These are phyloP conservation scores for Tubulanus polymorphus DNA, from an alignment of 2,888 invertebrate species.

Conservation along the genomic window DNA sequence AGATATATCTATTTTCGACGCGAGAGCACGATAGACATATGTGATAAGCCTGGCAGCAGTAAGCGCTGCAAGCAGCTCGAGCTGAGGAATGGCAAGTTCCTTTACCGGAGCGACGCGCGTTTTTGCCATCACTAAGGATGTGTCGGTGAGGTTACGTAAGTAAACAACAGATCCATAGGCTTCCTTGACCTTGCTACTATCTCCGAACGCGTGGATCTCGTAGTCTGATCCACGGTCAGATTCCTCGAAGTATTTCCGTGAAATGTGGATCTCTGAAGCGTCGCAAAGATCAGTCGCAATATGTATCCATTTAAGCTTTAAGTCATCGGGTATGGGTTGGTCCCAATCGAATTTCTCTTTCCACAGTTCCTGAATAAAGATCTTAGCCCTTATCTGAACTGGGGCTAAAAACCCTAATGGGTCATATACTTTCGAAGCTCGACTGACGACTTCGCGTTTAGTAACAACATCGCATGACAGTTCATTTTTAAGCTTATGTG, in stretches of 20 bases:
- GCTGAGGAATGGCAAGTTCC: conserved; percentile 13
- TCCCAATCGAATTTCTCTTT: conserved; percentile 1
- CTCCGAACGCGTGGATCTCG: conserved; percentile 3
- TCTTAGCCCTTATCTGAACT: neutral
- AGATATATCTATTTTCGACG: neutral
- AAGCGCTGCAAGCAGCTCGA: conserved; percentile 16
- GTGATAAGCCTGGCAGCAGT: conserved; percentile 4
- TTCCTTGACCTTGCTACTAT: conserved; percentile 1
- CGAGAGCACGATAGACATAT: neutral
- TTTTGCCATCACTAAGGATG: conserved; percentile 14
- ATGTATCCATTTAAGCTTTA: neutral
- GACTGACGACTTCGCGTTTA: conserved; percentile 2
- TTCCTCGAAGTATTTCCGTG: neutral
- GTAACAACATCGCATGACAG: neutral
- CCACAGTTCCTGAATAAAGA: conserved; percentile 2
- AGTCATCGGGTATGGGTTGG: neutral
- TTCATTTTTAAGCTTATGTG: neutral
- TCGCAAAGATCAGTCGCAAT: neutral
- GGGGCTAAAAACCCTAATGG: conserved; percentile 2
- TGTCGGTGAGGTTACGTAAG: neutral
- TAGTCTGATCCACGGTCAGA: neutral
- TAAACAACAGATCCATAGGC: conserved; percentile 10
- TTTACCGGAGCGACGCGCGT: conserved; percentile 14
- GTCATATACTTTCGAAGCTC: neutral
- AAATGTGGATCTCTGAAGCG: neutral